Conservation (phyloP, 2,888 invertebrate species). For the Tyria jacobaeae region DNA sequence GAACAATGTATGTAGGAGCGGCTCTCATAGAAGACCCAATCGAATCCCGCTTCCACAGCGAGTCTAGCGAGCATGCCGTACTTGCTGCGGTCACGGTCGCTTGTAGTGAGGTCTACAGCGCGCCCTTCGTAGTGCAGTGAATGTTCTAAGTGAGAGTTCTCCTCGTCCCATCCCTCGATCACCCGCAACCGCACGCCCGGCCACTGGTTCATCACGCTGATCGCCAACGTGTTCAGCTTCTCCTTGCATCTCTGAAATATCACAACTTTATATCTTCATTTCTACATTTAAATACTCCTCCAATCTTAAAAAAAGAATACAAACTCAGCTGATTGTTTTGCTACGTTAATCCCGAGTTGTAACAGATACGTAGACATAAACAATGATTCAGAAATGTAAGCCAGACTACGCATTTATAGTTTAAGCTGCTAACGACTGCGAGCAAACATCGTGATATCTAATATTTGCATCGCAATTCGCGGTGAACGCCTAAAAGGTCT, state of each 20-base stretch:
- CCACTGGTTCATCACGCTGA: constrained; percentile 99
- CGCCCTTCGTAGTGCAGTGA: constrained; percentile 98
- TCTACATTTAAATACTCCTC: constrained; percentile 1
- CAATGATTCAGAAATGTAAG: constrained; percentile 44
- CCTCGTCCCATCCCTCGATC: constrained; percentile 98
- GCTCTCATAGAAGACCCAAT: constrained; percentile 99
- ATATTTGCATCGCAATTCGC: constrained; percentile 65
- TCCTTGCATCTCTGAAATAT: constrained; percentile 97
- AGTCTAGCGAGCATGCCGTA: constrained; percentile 98
- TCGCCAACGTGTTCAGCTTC: constrained; percentile 96
- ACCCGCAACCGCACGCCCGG: constrained; percentile 97
- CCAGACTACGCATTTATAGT: constrained; percentile 25
- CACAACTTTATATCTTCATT: constrained; percentile 22
- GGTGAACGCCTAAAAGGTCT: constrained; percentile 50
- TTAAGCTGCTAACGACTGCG: constrained; percentile 29
- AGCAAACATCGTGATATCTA: constrained; percentile 50
- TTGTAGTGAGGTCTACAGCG: constrained; percentile 98
- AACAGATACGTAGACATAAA: constrained; percentile 47
- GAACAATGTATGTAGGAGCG: constrained; percentile 98
- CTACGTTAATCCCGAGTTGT: constrained; percentile 28
- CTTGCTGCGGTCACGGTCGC: constrained; percentile 96
- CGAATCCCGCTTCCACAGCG: constrained; percentile 98
- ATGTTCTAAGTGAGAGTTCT: constrained; percentile 91
- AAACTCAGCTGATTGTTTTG: constrained; percentile 12
- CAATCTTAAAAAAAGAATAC: constrained; percentile 12